Base-by-base conservation (phyloP, 2,888 invertebrate genomes). In the Cataglyphis albicans region DNA sequence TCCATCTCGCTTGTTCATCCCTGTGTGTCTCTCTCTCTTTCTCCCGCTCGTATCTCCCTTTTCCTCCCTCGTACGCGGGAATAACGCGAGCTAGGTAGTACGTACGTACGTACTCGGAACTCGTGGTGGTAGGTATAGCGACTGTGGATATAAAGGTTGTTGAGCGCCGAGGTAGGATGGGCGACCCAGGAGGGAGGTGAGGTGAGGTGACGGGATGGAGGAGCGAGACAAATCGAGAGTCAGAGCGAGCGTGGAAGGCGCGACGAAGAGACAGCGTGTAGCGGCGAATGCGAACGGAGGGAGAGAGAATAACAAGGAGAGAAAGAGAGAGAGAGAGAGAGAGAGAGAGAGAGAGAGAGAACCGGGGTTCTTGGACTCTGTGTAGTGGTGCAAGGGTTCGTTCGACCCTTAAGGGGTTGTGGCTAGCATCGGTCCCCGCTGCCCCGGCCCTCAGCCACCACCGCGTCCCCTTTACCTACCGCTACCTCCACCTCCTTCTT, bases 331-430 rank as follows among this genome's bases (percentile, higher is more conserved):
- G 86, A 82, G 89, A 80, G 87, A 84, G 86, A 85, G 86, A 84
- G 86, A 82, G 89, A 80, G 87, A 84, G 86, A 85, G 86, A 84
- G 86, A 84, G 82, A 82, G 74, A 68, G 67, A 73, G 74, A 64
- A 29, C 64, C 82, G 74, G 57, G 83, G 91, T 91, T 91, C 90
- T 91, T 90, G 93, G 92, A 92, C 92, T 91, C 91, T 89, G 90
- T 92, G 93, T 93, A 90, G 93, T 92, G 89, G 92, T 91, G 94
- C 93, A 93, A 94, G 93, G 94, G 94, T 94, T 93, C 93, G 93
- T 91, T 93, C 94, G 94, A 94, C 94, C 94, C 94, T 94, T 94
- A 94, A 94, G 94, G 94, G 94, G 94, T 94, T 94, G 94, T 94
- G 94, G 94, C 94, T 94, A 94, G 93, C 94, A 91, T 91, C 92